Conservation (phyloP, 2,113 vertebrate species). For the Emberiza fucata region DNA sequence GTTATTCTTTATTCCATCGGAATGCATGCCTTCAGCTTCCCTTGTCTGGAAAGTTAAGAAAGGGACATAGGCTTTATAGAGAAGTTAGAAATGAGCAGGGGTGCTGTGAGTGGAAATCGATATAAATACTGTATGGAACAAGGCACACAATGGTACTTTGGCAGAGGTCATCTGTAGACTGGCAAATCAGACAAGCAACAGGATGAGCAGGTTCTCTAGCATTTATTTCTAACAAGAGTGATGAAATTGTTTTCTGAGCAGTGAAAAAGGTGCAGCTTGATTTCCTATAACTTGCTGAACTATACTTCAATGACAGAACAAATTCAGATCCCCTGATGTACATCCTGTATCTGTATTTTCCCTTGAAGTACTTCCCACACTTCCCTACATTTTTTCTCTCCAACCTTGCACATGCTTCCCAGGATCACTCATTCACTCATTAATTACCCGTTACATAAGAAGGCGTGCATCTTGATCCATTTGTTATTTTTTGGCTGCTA, state of each 20-base stretch:
- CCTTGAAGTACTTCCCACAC: neutral
- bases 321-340: neutral
- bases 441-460: neutral
- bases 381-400: neutral
- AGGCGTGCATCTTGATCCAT: neutral
- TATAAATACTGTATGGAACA: conserved; percentile 4
- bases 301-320: neutral
- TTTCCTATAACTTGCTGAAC: neutral
- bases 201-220: neutral
- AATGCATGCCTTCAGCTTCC: neutral
- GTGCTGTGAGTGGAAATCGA: conserved; percentile 4
- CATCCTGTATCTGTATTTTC: neutral
- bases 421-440: neutral
- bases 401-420: neutral
- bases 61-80: neutral
- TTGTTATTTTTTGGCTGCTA: neutral
- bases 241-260: neutral
- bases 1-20: neutral
- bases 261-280: neutral
- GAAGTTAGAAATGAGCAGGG: neutral
- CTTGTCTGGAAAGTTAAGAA: neutral
- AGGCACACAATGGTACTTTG: neutral
- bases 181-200: neutral
- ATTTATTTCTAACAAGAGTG: neutral
- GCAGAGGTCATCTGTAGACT: neutral